Conservation (phyloP, 2,113 vertebrate genomes). For the Triplophysa tibetana region DNA sequence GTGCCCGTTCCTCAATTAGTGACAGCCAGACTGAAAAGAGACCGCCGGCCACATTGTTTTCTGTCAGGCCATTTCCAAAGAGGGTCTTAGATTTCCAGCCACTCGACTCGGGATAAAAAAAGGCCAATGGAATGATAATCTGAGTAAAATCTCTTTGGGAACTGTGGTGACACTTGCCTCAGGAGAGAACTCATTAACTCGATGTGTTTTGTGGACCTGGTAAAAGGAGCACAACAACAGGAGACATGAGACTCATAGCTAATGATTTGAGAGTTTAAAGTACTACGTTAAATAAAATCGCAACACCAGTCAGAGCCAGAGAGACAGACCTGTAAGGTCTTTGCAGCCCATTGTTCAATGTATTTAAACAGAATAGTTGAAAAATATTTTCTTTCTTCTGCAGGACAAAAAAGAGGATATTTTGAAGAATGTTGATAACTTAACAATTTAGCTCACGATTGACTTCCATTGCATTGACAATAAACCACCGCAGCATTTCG, state of each 20-base stretch:
- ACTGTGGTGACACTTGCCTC: constrained; percentile 36
- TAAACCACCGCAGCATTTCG: too few relatives aligned
- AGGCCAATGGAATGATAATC: constrained; percentile 66
- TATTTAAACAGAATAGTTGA: too few relatives aligned
- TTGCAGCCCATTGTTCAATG: too few relatives aligned
- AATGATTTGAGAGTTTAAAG: background rate
- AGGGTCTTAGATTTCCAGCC: constrained; percentile 38
- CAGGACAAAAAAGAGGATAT: too few relatives aligned
- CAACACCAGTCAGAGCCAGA: background rate
- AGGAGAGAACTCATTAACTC: constrained; percentile 21
- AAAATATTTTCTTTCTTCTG: too few relatives aligned
- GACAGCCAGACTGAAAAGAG: constrained; percentile 62
- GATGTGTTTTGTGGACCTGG: constrained; percentile 30
- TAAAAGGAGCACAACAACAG: constrained; percentile 13
- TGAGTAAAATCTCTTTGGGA: constrained; percentile 53
- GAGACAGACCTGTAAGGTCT: background rate
- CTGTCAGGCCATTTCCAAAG: constrained; percentile 31
- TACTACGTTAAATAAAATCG: constrained; percentile 17
- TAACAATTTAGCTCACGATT: too few relatives aligned
- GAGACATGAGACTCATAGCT: constrained; percentile 6
- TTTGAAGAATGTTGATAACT: too few relatives aligned
- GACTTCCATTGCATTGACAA: too few relatives aligned
- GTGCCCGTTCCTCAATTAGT: constrained; percentile 74
- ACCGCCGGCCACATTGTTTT: constrained; percentile 60
- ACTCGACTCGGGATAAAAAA: constrained; percentile 61